Evolutionary conservation across 2,888 invertebrate genomes (phyloP), one percentile per base, ranked within the genome.

Genomic region (Drosophila histrio): DNA sequence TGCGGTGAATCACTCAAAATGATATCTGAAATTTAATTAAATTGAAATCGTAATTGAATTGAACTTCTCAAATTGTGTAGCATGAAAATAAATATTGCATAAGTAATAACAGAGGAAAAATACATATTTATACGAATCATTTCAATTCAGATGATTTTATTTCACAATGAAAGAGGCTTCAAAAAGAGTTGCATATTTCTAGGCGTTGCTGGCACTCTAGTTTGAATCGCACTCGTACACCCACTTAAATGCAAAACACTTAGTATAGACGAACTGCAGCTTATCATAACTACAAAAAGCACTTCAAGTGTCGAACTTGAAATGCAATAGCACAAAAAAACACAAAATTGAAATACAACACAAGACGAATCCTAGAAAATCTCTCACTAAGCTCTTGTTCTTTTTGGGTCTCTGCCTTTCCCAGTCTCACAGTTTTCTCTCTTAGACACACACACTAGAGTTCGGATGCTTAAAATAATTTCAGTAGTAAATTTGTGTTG

Each of bases 261-360:
- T 7, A 11, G 26, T 11, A 24, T 15, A 15, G 24, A 26, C 19
- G 36, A 66, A 46, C 9, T 49, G 32, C 9, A 47, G 49, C 38
- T 59, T 50, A 68, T 57, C 26, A 63, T 50, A 69, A 44, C 44
- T 61, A 49, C 13, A 56, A 58, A 52, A 59, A 44, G 61, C 58
- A 19, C 50, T 62, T 72, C 60, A 63, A 52, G 67, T 61, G 63
- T 52, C 73, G 57, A 77, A 63, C 56, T 54, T 63, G 59, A 57
- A 59, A 59, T 66, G 66, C 50, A 56, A 57, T 50, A 49, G 44
- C 28, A n/a, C n/a, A n/a, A 62, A 44, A 63, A 38, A 22, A 50
- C 19, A 44, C 24, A 22, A 67, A 77, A 69, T 56, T 73, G 57
- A 73, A 61, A 73, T 54, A 46, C n/a, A 34, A 54, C 32, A 58